Evolutionary conservation across 2,797 vertebrate species (phyloP).

Genomic region (Harpagifer antarcticus): DNA sequence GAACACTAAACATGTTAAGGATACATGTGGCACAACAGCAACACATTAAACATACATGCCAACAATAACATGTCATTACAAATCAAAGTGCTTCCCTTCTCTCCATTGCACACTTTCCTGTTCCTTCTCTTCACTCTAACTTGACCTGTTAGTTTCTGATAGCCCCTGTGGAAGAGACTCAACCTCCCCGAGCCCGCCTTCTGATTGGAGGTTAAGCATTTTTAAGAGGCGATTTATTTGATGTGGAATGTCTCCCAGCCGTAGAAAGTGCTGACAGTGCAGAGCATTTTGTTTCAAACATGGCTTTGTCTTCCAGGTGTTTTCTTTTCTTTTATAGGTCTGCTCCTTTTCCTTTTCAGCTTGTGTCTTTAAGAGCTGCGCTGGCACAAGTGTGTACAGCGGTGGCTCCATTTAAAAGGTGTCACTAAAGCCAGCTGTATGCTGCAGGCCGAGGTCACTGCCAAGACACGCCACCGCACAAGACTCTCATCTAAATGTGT

Average conservation of each 20-base stretch:
- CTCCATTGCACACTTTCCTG: slow-evolving; percentile 40
- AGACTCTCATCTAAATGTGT: slow-evolving; percentile 27
- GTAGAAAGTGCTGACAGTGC: slow-evolving; percentile 75
- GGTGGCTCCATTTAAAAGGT: slow-evolving; percentile 51
- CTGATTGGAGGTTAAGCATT: slow-evolving; percentile 57
- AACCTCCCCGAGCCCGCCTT: slow-evolving; percentile 9
- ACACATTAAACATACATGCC: too few species aligned
- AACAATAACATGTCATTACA: too few species aligned
- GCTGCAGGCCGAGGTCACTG: slow-evolving; percentile 56
- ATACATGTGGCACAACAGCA: too few species aligned
- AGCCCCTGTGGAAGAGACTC: slow-evolving; percentile 28
- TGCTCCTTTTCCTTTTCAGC: slow-evolving; percentile 38
- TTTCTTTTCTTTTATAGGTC: slow-evolving; percentile 55
- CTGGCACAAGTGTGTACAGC: slow-evolving; percentile 24
- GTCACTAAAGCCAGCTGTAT: slow-evolving; percentile 54
- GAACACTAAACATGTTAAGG: too few species aligned
- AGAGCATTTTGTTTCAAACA: slow-evolving; percentile 65
- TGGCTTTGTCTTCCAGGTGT: slow-evolving; percentile 75
- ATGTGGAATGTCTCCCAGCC: slow-evolving; percentile 62
- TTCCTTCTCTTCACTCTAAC: slow-evolving; percentile 26
- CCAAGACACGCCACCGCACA: slow-evolving; percentile 30
- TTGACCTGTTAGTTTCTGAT: slow-evolving; percentile 41
- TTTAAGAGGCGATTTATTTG: slow-evolving; percentile 48
- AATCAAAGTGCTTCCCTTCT: slow-evolving; percentile 5
- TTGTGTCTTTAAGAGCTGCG: slow-evolving; percentile 50